Base-by-base conservation (phyloP, 2,888 invertebrate genomes). In the Bursaphelenchus okinawaensis region DNA sequence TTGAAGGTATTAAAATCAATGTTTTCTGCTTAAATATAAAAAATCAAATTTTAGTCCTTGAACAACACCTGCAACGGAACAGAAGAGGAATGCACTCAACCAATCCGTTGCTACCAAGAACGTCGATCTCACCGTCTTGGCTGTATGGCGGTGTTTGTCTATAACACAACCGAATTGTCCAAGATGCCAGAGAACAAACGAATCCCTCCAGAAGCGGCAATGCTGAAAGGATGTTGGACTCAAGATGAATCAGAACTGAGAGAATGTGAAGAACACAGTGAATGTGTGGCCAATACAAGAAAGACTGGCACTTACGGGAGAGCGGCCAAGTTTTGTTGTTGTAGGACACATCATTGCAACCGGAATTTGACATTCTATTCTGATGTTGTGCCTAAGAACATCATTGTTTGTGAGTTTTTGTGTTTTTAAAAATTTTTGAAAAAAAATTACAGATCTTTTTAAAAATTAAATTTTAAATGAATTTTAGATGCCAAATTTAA, bases 321-420 rank as follows among this genome's bases (percentile, higher is more conserved):
- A 23, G 59, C 62, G 29, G 65, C 71, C 0, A 64, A 67, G 29
- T 73, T 73, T 29, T 77, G 77, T 63, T 77, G 77, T 50, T 77
- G 77, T 58, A 65, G 67, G 6, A 70, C 73, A 12, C 71, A 72
- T 63, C 65, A 74, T 40, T 77, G 77, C 69, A 77, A 77, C 55
- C 63, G 62, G 20, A 57, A 62, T 19, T 31, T 65, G 8, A 63
- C 26, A 4, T 65, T 68, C 19, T 26, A 20, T n/a, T 63, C 50
- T 8, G 19, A 29, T n/a, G 40, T 40, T 12, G 12, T 40, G n/a
- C 40, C 40, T 12, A 40, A 40, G 40, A 40, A 12, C 40, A 12
- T 12, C 6, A 40, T 40, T 16, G 16, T 16, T 4, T 16, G 40
- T 40, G 6, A 40, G 40, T 40, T 40, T 40, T 1, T 40, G n/a